Base-by-base conservation (phyloP, 2,797 vertebrate genomes). In the Chaenodraco wilsoni region DNA sequence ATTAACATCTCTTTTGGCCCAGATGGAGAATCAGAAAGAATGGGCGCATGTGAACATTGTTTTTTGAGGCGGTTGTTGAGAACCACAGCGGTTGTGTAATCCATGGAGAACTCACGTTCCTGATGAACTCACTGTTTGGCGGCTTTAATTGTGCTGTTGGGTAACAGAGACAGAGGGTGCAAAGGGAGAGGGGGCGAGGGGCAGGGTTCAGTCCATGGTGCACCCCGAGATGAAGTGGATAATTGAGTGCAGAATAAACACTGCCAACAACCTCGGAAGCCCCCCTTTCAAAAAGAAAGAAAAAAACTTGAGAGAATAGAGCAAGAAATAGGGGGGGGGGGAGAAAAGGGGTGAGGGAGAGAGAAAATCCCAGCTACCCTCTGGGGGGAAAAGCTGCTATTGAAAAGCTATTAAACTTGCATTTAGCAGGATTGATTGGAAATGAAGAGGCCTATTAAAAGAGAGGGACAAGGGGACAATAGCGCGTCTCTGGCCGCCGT, bases 391-490 rank as follows among this genome's bases (percentile, higher is more conserved):
- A 91, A 91, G 90, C 91, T 85, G 87, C 94, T 95, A 95, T 95
- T 95, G 94, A 95, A 95, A 95, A 94, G 93, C 95, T 95, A 95
- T 95, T 95, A 95, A 95, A 95, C 92, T 94, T 94, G 93, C 94
- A 95, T 95, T 95, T 95, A 95, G 93, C 92, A 92, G 94, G 94
- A 95, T 95, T 95, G 94, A 95, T 95, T 95, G 92, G 94, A 94
- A 95, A 94, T 94, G 94, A 95, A 95, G 94, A 95, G 93, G 94
- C 94, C 93, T 94, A 94, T 95, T 95, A 94, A 95, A 94, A 91
- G 85, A 88, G 85, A 91, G 92, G 92, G 93, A 95, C 93, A 94
- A 93, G 91, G 81, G 91, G 93, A 95, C 95, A 95, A 95, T 94
- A 89, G 93, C 74, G 74, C 45, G 85, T 93, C 92, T 94, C 94